These are phyloP conservation scores for Agrochola lychnidis DNA, from an alignment of 2,888 invertebrate genomes.

Conservation along the genomic window DNA sequence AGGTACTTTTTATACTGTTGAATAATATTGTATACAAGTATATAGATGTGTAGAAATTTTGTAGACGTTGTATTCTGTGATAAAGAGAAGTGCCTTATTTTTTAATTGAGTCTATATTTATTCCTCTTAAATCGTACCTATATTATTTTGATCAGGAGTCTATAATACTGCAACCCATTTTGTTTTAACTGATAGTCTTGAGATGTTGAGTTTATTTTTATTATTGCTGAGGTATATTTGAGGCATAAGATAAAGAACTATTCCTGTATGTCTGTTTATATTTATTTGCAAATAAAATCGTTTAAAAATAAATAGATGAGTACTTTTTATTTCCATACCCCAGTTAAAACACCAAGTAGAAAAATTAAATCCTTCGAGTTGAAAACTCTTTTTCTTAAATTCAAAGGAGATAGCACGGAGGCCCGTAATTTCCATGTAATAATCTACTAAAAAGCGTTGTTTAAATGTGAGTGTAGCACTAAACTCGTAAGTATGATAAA, in stretches of 20 bases:
- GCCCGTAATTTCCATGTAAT: conserved; percentile 13
- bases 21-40: conserved; percentile 60
- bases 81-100: conserved; percentile 86
- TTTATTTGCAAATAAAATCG: conserved; percentile 65
- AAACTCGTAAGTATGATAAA: conserved; percentile 60
- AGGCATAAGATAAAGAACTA: conserved; percentile 35
- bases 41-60: conserved; percentile 58
- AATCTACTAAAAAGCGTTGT: conserved; percentile 43
- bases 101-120: conserved; percentile 61
- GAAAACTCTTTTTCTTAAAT: background rate
- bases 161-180: conserved; percentile 45
- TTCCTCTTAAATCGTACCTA: conserved; percentile 44
- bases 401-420: background rate
- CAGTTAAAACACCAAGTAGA: background rate
- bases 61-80: conserved; percentile 85
- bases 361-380: background rate
- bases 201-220: conserved; percentile 38
- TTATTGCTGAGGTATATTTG: conserved; percentile 43
- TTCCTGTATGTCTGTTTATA: conserved; percentile 59
- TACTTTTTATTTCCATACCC: background rate
- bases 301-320: conserved; percentile 11
- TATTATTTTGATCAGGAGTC: conserved; percentile 18
- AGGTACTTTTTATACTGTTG: conserved; percentile 66
- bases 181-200: conserved; percentile 9
- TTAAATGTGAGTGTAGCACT: conserved; percentile 37